Evolutionary conservation across 2,113 vertebrate species (phyloP).

Genomic region (Phalacrocorax pelagicus): DNA sequence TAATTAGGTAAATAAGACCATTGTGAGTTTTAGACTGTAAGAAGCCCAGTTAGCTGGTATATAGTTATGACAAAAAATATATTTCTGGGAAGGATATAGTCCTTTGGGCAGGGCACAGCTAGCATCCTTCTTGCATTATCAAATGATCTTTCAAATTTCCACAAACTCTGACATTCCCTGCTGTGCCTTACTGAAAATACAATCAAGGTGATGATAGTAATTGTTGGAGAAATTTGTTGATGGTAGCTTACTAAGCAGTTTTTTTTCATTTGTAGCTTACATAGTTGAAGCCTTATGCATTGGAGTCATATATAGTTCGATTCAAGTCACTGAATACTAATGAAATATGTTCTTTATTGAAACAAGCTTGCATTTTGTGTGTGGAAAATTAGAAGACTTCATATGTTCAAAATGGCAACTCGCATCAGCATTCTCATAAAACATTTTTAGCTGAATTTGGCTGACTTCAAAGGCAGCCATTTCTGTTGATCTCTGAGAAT

Average conservation of each 20-base stretch:
- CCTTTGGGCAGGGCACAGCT: background rate
- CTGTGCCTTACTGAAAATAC: background rate
- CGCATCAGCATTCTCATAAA: slow-evolving; percentile 2
- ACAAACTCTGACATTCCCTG: background rate
- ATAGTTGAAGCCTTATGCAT: background rate
- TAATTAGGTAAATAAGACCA: background rate
- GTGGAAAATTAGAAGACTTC: background rate
- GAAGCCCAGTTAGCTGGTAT: background rate
- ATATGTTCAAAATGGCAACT: background rate
- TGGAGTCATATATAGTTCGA: background rate
- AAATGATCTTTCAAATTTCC: background rate
- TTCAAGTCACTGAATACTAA: background rate
- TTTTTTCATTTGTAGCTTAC: background rate
- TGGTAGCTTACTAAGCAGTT: background rate
- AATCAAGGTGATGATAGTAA: background rate
- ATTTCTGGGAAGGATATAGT: background rate
- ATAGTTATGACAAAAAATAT: background rate
- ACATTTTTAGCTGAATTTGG: background rate
- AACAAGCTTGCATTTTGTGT: background rate
- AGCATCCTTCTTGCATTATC: background rate
- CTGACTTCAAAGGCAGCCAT: background rate
- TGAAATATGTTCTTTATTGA: background rate
- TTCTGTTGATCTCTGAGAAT: background rate
- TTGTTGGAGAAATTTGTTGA: background rate
- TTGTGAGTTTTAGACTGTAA: background rate